These are phyloP conservation scores for Calliphora vomitoria DNA, from an alignment of 2,888 invertebrate genomes.

Conservation along the genomic window DNA sequence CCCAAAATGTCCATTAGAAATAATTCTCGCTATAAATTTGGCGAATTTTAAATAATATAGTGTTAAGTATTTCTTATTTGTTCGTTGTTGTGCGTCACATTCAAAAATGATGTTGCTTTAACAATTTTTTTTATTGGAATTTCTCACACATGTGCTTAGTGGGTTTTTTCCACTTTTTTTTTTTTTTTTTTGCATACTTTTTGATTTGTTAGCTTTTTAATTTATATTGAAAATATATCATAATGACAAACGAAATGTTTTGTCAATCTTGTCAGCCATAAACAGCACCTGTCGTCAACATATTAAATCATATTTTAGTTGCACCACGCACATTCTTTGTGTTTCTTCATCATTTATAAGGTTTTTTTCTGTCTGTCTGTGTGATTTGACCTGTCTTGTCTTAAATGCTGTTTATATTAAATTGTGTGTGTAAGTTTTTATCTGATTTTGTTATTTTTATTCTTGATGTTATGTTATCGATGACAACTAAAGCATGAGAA, in stretches of 20 bases:
- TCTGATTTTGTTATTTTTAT: neutral
- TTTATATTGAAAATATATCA: constrained; percentile 21
- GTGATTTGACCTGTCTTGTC: neutral
- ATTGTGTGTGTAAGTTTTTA: neutral
- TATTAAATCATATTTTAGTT: constrained; percentile 45
- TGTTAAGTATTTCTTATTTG: too few relatives aligned
- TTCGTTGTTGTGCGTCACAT: too few relatives aligned
- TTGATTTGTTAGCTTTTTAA: neutral
- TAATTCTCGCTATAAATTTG: too few relatives aligned
- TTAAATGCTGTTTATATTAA: neutral
- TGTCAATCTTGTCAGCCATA: constrained; percentile 53
- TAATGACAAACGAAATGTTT: constrained; percentile 17
- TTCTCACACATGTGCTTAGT: neutral
- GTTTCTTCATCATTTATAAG: constrained; percentile 1
- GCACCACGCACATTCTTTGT: neutral
- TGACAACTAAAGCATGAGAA: neutral
- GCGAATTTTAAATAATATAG: too few relatives aligned
- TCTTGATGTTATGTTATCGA: constrained; percentile 2
- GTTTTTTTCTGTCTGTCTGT: neutral
- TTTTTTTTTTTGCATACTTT: too few relatives aligned
- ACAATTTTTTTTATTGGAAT: too few relatives aligned
- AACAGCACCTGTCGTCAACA: constrained; percentile 49
- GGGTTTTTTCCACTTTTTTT: neutral
- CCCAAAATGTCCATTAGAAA: too few relatives aligned
- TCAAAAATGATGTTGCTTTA: too few relatives aligned